phyloP scores from a whole-genome alignment of 92 coral and sea anemone species.

The Hydrozoanthus gracilis region DNA sequence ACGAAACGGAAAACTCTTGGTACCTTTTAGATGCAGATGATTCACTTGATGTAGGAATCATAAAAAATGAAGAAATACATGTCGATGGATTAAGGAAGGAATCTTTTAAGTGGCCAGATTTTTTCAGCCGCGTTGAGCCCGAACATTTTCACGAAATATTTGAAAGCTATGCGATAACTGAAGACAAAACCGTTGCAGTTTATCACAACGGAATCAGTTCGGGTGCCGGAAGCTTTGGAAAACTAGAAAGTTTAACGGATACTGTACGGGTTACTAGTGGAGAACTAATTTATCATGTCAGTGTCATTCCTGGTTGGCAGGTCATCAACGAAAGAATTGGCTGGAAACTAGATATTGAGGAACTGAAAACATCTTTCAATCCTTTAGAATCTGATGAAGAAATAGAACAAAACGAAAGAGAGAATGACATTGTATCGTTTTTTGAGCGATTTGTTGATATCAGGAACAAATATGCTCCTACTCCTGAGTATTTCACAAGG shows the following conservation, averaged over 20 bases:
- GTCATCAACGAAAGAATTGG: no score
- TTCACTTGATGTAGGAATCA: not conserved
- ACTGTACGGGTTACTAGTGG: no score
- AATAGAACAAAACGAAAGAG: not conserved
- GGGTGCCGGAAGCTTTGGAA: not conserved
- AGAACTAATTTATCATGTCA: not conserved
- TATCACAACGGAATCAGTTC: slow-evolving; percentile 6
- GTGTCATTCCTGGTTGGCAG: not conserved
- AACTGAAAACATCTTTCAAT: not conserved
- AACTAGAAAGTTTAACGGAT: not conserved
- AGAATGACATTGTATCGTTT: not conserved
- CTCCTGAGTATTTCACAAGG: not conserved
- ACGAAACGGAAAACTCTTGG: not conserved
- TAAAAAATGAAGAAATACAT: not conserved
- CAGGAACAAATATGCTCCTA: not conserved
- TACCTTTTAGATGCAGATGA: not conserved
- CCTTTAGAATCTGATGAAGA: not conserved
- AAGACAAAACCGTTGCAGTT: not conserved
- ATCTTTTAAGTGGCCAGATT: slow-evolving; percentile 1
- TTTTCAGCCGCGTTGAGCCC: not conserved
- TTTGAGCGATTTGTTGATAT: not conserved
- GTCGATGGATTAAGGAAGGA: not conserved
- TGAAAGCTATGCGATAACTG: not conserved
- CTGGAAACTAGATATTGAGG: not conserved
- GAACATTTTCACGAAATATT: not conserved